These are phyloP conservation scores for Petroica traversi DNA, from an alignment of 2,113 vertebrate species.

Conservation along the genomic window DNA sequence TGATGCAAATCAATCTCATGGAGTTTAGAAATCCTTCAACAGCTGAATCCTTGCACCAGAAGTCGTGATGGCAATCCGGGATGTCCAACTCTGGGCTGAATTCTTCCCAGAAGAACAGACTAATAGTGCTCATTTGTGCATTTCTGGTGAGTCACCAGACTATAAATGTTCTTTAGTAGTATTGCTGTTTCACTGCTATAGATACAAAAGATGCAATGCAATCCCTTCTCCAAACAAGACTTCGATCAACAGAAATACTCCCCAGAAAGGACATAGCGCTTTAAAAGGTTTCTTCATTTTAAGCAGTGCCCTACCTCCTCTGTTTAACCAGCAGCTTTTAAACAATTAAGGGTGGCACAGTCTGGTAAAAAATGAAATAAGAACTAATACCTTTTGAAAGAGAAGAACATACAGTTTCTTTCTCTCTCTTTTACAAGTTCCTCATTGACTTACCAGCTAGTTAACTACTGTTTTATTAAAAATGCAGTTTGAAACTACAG, in stretches of 20 bases:
- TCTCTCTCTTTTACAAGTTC: neutral
- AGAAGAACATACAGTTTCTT: neutral
- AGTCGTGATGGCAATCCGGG: neutral
- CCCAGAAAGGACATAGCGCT: neutral
- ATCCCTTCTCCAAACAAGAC: neutral
- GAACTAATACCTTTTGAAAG: neutral
- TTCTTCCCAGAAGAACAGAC: neutral
- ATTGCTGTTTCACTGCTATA: neutral
- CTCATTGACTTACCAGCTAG: neutral
- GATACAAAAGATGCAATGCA: neutral
- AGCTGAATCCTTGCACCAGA: neutral
- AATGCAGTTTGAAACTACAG: neutral
- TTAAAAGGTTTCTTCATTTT: neutral
- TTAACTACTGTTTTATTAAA: neutral
- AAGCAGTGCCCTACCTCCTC: neutral
- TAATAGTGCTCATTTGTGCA: neutral
- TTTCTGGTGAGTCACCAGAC: neutral
- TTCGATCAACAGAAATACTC: neutral
- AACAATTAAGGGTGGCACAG: neutral
- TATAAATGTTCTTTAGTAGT: neutral
- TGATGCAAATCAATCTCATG: neutral
- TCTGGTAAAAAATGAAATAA: neutral
- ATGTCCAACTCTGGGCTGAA: neutral
- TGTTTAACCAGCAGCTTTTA: neutral
- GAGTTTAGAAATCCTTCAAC: neutral